Conservation (phyloP, 2,888 invertebrate genomes). For the Deilephila porcellus region DNA sequence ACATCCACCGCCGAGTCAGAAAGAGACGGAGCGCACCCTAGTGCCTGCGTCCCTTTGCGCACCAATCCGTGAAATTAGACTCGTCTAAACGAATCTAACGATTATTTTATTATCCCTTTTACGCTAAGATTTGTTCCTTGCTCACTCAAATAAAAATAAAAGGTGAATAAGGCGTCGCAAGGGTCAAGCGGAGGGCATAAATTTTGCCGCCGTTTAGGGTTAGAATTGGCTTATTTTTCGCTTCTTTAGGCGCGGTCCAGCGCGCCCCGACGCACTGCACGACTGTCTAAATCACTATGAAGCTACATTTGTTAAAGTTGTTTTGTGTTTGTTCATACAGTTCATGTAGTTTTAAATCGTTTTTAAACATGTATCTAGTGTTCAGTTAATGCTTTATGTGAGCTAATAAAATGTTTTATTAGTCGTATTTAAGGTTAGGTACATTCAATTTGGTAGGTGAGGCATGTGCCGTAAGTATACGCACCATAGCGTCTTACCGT, state of each 20-base stretch:
- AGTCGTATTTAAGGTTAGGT: no score
- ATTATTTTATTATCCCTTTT: constrained; percentile 85
- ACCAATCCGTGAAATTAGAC: constrained; percentile 83
- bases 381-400: no score
- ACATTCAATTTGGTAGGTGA: no score
- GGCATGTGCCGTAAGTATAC: no score
- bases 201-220: constrained; percentile 75
- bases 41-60: constrained; percentile 76
- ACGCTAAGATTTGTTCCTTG: constrained; percentile 85
- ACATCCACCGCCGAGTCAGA: constrained; percentile 45
- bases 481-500: no score
- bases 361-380: no score
- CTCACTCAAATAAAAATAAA: constrained; percentile 85
- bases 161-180: constrained; percentile 80
- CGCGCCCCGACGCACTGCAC: constrained; percentile 40
- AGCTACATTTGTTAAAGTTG: neutral
- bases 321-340: neutral
- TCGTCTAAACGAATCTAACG: constrained; percentile 85
- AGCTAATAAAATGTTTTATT: no score
- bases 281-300: neutral
- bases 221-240: constrained; percentile 78
- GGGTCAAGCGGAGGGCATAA: constrained; percentile 80
- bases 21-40: constrained; percentile 62
- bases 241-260: constrained; percentile 69
- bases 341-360: no score